Conservation (phyloP, 2,113 vertebrate genomes). For the Sinocyclocheilus anophthalmus region DNA sequence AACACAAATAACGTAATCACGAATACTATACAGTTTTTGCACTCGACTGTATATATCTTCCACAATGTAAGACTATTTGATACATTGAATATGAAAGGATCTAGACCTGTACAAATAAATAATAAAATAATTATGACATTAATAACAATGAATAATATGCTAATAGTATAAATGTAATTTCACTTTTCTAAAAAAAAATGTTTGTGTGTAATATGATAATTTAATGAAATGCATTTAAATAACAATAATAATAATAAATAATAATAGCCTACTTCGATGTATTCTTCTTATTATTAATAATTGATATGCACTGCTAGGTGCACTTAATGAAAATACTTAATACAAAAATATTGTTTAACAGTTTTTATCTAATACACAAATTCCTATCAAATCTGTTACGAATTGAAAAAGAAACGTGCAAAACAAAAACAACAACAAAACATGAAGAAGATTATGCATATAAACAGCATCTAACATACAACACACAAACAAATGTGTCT, state of each 20-base stretch:
- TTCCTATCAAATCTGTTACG: background rate
- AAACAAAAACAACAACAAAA: background rate
- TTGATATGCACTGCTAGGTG: background rate
- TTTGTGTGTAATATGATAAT: background rate
- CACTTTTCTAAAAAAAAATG: too few relatives aligned
- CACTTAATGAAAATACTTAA: background rate
- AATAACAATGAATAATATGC: background rate
- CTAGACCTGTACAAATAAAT: background rate
- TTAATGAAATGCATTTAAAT: background rate
- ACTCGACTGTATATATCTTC: background rate
- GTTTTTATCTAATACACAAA: background rate
- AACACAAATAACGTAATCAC: background rate
- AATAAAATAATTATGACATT: background rate
- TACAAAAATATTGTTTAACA: background rate
- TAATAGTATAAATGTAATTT: background rate
- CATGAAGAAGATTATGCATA: background rate
- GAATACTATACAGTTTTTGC: background rate
- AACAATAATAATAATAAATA: background rate
- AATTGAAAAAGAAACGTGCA: background rate
- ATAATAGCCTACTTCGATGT: background rate
- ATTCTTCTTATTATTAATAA: background rate
- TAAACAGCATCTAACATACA: background rate
- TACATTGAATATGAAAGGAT: background rate
- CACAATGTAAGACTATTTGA: background rate
- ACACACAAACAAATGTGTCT: background rate